Conservation (phyloP, 1,140 invertebrate genomes). For the Diuraphis noxia region DNA sequence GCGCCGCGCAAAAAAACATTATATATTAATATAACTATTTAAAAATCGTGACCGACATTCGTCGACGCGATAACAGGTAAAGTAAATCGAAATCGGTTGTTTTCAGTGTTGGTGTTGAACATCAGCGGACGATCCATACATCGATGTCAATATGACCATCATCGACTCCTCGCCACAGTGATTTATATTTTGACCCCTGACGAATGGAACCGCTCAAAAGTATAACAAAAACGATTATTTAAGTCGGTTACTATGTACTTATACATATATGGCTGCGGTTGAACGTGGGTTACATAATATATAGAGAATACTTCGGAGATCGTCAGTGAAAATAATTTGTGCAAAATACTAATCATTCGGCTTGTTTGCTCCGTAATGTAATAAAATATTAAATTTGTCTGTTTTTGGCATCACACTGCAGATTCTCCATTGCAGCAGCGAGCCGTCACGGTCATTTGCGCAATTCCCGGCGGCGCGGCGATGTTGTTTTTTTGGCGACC, state of each 20-base stretch:
- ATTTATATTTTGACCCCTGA: too few relatives aligned
- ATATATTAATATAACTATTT: background rate
- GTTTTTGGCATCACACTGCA: background rate
- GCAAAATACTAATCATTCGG: background rate
- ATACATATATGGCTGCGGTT: too few relatives aligned
- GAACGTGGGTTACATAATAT: too few relatives aligned
- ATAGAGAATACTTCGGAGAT: background rate
- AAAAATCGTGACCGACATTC: background rate
- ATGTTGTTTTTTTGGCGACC: background rate
- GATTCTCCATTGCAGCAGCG: background rate
- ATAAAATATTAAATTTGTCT: background rate
- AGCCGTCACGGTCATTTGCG: constrained; percentile 16
- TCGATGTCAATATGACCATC: too few relatives aligned
- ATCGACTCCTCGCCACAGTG: background rate
- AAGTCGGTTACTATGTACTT: too few relatives aligned
- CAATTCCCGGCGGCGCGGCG: background rate
- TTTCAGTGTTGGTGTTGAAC: too few relatives aligned
- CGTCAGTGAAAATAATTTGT: background rate
- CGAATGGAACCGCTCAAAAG: background rate
- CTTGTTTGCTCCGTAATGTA: background rate
- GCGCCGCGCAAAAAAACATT: background rate
- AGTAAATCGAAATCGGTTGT: too few relatives aligned
- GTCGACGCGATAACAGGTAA: background rate
- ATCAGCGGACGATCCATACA: too few relatives aligned
- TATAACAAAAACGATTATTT: too few relatives aligned